Evolutionary conservation across 2,113 vertebrate genomes (phyloP).

Genomic region (Pongo abelii): DNA sequence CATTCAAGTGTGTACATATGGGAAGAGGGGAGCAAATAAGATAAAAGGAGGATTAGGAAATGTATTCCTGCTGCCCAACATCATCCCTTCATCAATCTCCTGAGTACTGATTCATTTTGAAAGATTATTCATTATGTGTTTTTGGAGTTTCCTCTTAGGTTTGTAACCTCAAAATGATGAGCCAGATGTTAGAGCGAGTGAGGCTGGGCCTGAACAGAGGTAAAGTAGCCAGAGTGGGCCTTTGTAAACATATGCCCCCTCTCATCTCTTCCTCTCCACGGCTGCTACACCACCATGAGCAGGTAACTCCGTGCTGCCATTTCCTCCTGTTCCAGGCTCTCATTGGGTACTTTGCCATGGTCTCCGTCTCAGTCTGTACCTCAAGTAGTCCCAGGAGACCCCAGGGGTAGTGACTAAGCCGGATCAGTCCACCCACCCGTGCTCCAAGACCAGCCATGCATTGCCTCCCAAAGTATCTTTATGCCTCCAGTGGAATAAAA

Average conservation of each 20-base stretch:
- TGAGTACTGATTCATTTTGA: neutral
- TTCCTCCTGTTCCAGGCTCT: neutral
- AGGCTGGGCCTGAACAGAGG: neutral
- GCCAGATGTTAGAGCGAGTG: neutral
- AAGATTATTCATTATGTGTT: neutral
- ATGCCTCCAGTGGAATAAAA: neutral
- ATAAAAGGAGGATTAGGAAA: neutral
- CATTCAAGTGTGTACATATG: neutral
- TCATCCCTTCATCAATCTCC: neutral
- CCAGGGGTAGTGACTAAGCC: no score
- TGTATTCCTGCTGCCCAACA: neutral
- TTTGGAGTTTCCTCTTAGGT: neutral
- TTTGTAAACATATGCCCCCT: neutral
- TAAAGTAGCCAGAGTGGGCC: neutral
- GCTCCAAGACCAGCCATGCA: neutral
- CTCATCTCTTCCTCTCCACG: neutral
- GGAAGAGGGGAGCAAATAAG: neutral
- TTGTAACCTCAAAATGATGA: neutral
- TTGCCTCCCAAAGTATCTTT: neutral
- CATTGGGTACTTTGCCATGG: neutral
- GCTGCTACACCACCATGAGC: neutral
- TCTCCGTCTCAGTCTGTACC: neutral
- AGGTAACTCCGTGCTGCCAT: neutral
- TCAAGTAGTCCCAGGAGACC: neutral
- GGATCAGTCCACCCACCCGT: neutral